A percentile compares a stretch with the other conserved stretches of the same genome.
phyloP scores from a whole-genome alignment of 2,888 invertebrate genomes.

The Sarcophaga variegata region DNA sequence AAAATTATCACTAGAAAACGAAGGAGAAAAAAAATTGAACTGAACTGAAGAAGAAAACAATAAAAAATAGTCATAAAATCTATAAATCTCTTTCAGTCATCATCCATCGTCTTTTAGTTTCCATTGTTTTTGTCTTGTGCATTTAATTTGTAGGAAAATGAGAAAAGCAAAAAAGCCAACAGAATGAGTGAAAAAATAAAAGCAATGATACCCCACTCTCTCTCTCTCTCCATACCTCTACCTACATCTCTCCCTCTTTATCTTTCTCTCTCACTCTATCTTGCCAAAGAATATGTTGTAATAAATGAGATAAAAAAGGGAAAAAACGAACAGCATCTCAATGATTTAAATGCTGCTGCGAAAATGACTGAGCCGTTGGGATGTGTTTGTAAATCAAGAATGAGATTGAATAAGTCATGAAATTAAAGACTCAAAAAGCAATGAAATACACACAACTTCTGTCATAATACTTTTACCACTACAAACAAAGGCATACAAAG shows the following conservation, averaged over 20 bases:
- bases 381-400: conserved; percentile 4
- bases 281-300: background rate
- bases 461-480: conserved; percentile 10
- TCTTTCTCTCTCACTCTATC: background rate
- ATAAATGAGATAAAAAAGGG: conserved; percentile 52
- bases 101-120: background rate
- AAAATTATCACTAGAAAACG: conserved; percentile 1
- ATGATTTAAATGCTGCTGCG: conserved; percentile 12
- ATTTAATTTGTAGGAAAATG: conserved; percentile 54
- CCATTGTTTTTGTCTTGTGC: conserved; percentile 35
- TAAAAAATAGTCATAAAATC: conserved; percentile 61
- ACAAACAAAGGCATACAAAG: background rate
- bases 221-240: background rate
- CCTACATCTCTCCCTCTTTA: too few relatives aligned
- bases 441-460: conserved; percentile 26
- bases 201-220: too few relatives aligned
- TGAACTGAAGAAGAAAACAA: conserved; percentile 5
- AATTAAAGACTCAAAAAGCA: conserved; percentile 24
- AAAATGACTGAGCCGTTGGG: background rate
- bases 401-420: conserved; percentile 50
- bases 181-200: background rate
- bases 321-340: conserved; percentile 21
- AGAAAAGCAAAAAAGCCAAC: background rate
- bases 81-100: conserved; percentile 61
- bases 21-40: background rate